Conservation (phyloP, 2,113 vertebrate species). For the Salvator merianae region DNA sequence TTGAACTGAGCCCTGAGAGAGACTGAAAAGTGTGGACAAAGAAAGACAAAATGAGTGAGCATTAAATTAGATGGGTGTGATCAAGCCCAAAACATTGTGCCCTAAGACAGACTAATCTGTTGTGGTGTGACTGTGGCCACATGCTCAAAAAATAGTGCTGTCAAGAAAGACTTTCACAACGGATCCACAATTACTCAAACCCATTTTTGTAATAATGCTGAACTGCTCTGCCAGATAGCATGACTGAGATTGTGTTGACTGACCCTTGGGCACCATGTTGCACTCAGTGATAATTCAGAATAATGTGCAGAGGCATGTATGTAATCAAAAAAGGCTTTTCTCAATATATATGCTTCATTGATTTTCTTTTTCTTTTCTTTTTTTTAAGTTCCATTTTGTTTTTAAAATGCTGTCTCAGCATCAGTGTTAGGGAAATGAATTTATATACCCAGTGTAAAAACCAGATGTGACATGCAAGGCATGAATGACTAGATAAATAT, state of each 20-base stretch:
- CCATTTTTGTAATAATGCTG: not conserved
- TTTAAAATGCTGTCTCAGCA: slow-evolving; percentile 11
- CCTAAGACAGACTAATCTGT: not conserved
- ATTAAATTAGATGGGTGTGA: too few species aligned
- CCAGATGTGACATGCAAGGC: slow-evolving; percentile 27
- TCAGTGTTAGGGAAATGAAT: slow-evolving; percentile 39
- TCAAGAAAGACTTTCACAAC: not conserved
- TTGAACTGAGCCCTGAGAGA: too few species aligned
- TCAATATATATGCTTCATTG: not conserved
- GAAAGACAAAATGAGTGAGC: too few species aligned
- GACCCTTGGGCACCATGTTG: not conserved
- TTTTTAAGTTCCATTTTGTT: not conserved
- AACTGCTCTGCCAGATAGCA: not conserved
- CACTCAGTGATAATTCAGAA: slow-evolving; percentile 4
- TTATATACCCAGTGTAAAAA: slow-evolving; percentile 38
- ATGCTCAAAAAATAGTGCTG: not conserved
- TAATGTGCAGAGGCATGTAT: not conserved
- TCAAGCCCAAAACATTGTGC: too few species aligned
- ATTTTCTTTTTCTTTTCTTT: not conserved
- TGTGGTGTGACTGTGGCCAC: not conserved
- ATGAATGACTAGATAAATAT: slow-evolving; percentile 41
- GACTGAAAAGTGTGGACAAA: too few species aligned
- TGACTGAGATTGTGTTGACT: not conserved
- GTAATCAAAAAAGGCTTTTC: slow-evolving; percentile 7
- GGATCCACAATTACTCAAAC: not conserved